A percentile compares a stretch with the other conserved stretches of the same genome.
Evolutionary conservation across 1,140 invertebrate genomes (phyloP).

Genomic region (Tachypleus tridentatus): DNA sequence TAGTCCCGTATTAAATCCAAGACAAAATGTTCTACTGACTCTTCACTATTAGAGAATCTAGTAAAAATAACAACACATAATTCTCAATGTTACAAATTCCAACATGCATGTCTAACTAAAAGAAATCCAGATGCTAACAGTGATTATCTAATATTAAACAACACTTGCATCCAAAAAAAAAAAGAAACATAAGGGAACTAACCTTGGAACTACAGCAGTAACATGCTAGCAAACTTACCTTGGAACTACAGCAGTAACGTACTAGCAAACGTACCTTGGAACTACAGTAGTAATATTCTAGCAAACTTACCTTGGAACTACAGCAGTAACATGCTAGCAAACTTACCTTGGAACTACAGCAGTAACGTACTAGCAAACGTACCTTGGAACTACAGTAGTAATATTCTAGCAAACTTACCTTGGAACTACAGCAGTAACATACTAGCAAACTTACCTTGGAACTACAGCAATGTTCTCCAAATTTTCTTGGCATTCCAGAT

Average conservation of each 20-base stretch:
- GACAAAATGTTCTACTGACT: conserved; percentile 65
- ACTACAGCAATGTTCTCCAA: conserved; percentile 9
- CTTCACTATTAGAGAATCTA: conserved; percentile 36
- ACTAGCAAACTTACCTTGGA: neutral
- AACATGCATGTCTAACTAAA: too few relatives aligned
- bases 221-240: conserved; percentile 8
- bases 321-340: too few relatives aligned
- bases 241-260: conserved; percentile 7
- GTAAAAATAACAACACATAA: neutral
- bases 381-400: too few relatives aligned
- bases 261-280: conserved; percentile 9
- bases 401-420: too few relatives aligned
- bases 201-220: conserved; percentile 20
- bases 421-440: conserved; percentile 22
- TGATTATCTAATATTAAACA: too few relatives aligned
- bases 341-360: conserved; percentile 18
- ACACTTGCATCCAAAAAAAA: too few relatives aligned
- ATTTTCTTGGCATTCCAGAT: conserved; percentile 14
- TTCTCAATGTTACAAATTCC: too few relatives aligned
- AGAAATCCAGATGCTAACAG: too few relatives aligned
- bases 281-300: conserved; percentile 20
- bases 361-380: conserved; percentile 10
- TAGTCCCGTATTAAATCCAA: conserved; percentile 79
- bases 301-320: neutral
- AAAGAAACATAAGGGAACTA: too few relatives aligned